Conservation (phyloP, 2,888 invertebrate genomes). For the Dryomyza anilis region DNA sequence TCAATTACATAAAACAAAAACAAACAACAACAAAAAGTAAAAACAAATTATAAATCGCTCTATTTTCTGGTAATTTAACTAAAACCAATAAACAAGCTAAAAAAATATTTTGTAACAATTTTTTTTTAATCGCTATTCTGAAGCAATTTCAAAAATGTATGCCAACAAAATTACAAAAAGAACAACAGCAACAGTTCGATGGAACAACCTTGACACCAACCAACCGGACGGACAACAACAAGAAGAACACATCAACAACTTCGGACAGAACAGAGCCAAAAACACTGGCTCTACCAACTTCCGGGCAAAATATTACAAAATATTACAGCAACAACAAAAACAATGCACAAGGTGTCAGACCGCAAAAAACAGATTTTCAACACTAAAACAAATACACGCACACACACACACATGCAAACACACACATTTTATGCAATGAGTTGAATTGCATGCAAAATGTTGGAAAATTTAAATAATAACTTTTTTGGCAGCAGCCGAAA, state of each 20-base stretch:
- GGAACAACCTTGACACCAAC: slow-evolving; percentile 20
- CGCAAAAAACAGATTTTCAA: not conserved
- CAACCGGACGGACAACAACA: not conserved
- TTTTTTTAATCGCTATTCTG: too few relatives aligned
- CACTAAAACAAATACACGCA: not conserved
- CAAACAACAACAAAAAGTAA: too few relatives aligned
- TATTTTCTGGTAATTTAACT: too few relatives aligned
- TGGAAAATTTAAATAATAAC: slow-evolving; percentile 2
- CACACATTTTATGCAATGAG: too few relatives aligned
- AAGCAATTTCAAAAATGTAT: not conserved
- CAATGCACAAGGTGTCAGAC: not conserved
- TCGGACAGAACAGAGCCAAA: not conserved
- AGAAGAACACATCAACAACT: slow-evolving; percentile 6
- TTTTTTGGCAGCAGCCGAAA: slow-evolving; percentile 4
- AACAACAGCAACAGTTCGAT: not conserved
- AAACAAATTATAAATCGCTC: too few relatives aligned
- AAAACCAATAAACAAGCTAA: too few relatives aligned
- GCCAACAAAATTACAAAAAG: slow-evolving; percentile 1
- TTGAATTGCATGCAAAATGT: too few relatives aligned
- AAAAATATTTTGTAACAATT: too few relatives aligned
- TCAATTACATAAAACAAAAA: too few relatives aligned
- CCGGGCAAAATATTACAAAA: not conserved
- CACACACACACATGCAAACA: not conserved
- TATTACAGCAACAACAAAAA: not conserved
- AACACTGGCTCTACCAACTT: not conserved